Evolutionary conservation across 2,888 invertebrate genomes (phyloP), one percentile per base, ranked within the genome.

Genomic region (Tetropium fuscum): DNA sequence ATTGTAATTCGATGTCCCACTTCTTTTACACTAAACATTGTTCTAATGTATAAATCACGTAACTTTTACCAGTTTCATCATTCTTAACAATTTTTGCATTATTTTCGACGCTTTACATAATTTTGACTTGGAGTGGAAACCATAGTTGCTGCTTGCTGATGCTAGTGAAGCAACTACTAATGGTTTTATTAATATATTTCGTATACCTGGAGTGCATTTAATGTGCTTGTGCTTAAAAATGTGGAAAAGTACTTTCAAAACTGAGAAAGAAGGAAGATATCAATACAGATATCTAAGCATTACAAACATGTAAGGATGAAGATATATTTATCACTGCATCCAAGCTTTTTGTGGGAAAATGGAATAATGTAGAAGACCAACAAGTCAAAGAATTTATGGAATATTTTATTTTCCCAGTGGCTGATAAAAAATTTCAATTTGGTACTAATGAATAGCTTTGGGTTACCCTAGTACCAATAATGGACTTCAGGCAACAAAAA

Each of bases 101-200:
- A 30, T 30, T 30, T 30, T 30, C 10, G 30, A 30, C 10, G 3
- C 30, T 30, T 30, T 30, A n/a, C 30, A 30, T 30, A 30, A 30
- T 30, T 30, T n/a, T 30, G 30, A 30, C 30, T 30, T n/a, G 30
- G 30, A 30, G 30, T 30, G 30, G 30, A n/a, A 30, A 30, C 30
- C 30, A n/a, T 11, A 30, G 10, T n/a, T n/a, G 10, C 10, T 30
- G 3, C 30, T 32, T 32, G 32, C 10, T 32, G 32, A 32, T 32
- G 32, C 32, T 10, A 32, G 10, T 32, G n/a, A 32, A 32, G n/a
- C 10, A 10, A 32, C 13, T 32, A 32, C 32, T 32, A n/a, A 10
- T n/a, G 10, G 10, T 32, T 32, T 32, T 32, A 32, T 10, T 10
- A 32, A 32, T 32, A 32, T 32, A 10, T 32, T 32, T 32, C 4